These are phyloP conservation scores for Grammomys dolichurus DNA, from an alignment of 2,113 vertebrate genomes.

Conservation along the genomic window DNA sequence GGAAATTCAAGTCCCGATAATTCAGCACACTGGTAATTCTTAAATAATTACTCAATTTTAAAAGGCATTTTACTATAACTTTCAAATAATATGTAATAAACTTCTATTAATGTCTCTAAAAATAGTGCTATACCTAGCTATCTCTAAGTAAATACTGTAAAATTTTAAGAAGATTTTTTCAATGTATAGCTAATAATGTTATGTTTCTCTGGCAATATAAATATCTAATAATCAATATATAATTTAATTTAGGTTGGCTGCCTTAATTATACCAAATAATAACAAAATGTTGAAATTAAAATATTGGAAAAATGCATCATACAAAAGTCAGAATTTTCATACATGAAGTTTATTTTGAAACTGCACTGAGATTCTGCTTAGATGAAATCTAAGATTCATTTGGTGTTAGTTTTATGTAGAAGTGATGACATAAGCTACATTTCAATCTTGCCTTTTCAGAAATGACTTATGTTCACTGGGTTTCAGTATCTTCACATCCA, in stretches of 20 bases:
- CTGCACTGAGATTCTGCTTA: background rate
- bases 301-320: background rate
- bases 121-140: background rate
- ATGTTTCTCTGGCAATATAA: constrained; percentile 23
- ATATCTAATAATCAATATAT: constrained; percentile 58
- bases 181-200: constrained; percentile 58
- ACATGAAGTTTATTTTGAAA: background rate
- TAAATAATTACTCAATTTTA: background rate
- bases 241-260: constrained; percentile 69
- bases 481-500: constrained; percentile 17
- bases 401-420: background rate
- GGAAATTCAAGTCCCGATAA: background rate
- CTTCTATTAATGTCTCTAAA: background rate
- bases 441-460: background rate
- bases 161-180: background rate
- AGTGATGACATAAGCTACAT: background rate
- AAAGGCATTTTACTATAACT: background rate
- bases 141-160: background rate
- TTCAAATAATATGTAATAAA: background rate
- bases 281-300: constrained; percentile 72
- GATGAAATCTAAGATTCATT: background rate
- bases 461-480: background rate
- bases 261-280: constrained; percentile 73
- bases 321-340: background rate
- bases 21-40: background rate